Base-by-base conservation (phyloP, 2,113 vertebrate species). In the Oriolus oriolus region DNA sequence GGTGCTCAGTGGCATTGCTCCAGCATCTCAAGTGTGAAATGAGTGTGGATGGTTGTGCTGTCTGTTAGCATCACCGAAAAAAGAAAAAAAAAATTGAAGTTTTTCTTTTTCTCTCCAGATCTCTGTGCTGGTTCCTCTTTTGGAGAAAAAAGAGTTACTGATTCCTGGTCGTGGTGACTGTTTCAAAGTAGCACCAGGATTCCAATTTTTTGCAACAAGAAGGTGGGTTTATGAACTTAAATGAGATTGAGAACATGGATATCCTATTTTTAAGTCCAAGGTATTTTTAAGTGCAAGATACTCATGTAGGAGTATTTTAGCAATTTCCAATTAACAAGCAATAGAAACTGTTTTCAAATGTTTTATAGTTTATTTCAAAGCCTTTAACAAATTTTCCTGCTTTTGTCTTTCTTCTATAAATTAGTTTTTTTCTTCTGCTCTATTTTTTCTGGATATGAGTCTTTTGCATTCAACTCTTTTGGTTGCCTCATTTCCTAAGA, bases 171-270 rank as follows among this genome's bases (percentile, higher is more conserved):
- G 98, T 57, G 99, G 99, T 33, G 99, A 99, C 70, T 99, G 98
- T 90, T 98, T 99, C 37, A 99, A 99, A 95, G 98, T 99, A 49
- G 98, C 98, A 5, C 98, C 99, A 16, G 99, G 99, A 63, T 99
- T 99, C 97, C 99, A 99, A 59, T 99, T 99, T 92, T 99, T 99
- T 98, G 99, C 99, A 27, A 99, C 99, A 27, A 98, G 99, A 94
- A 98, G 99, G 99, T 99, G 97, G 89, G 95, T 84, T 26, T 42
- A 18, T 85, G 20, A 87, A 53, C 5, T 70, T 83, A 26, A 57
- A 74, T 74, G 63, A 54, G 13, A 16, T 41, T 60, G 59, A 71
- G 42, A 74, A 11, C 5, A 9, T 23, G 30, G 31, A 15, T 77
- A 45, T 57, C 5, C 10, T 60, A 2, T 22, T 93, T 59, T 73